A percentile compares a stretch with the other conserved stretches of the same genome.
phyloP scores from a whole-genome alignment of 92 coral and sea anemone genomes.

The Hydrozoanthus gracilis region DNA sequence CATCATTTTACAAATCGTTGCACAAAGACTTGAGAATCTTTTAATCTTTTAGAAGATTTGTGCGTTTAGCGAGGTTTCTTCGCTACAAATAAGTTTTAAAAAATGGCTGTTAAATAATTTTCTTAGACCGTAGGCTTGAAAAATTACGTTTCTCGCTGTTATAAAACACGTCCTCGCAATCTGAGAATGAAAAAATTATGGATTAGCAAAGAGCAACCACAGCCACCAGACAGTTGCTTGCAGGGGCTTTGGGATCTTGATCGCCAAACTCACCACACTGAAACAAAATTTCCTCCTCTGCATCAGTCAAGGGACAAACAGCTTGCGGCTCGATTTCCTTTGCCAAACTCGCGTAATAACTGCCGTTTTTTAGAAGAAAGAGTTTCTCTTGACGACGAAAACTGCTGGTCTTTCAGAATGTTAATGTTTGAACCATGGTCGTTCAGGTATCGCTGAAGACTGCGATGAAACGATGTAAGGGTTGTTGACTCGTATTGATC shows the following conservation, averaged over 20 bases:
- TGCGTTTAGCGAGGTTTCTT: too few relatives aligned
- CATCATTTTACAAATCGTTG: too few relatives aligned
- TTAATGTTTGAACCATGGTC: neutral
- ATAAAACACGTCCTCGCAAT: too few relatives aligned
- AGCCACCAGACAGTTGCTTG: constrained; percentile 40
- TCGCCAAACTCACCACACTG: neutral
- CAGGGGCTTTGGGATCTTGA: constrained; percentile 53
- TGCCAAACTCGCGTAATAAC: neutral
- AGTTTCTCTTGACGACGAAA: constrained; percentile 29
- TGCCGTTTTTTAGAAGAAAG: constrained; percentile 28
- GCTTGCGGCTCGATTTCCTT: constrained; percentile 61
- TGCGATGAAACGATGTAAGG: too few relatives aligned
- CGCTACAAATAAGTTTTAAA: too few relatives aligned
- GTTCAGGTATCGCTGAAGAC: constrained; percentile 49
- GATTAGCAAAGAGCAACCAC: neutral
- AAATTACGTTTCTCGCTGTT: too few relatives aligned
- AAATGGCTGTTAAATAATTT: too few relatives aligned
- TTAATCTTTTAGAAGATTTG: too few relatives aligned
- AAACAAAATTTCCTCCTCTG: neutral
- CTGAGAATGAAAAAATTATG: too few relatives aligned
- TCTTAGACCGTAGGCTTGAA: too few relatives aligned
- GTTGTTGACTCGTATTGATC: too few relatives aligned
- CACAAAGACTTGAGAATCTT: too few relatives aligned
- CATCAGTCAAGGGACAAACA: constrained; percentile 50
- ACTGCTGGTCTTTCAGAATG: constrained; percentile 41